Evolutionary conservation across 2,113 vertebrate genomes (phyloP), one percentile per base, ranked within the genome.

Genomic region (Vidua chalybeata): DNA sequence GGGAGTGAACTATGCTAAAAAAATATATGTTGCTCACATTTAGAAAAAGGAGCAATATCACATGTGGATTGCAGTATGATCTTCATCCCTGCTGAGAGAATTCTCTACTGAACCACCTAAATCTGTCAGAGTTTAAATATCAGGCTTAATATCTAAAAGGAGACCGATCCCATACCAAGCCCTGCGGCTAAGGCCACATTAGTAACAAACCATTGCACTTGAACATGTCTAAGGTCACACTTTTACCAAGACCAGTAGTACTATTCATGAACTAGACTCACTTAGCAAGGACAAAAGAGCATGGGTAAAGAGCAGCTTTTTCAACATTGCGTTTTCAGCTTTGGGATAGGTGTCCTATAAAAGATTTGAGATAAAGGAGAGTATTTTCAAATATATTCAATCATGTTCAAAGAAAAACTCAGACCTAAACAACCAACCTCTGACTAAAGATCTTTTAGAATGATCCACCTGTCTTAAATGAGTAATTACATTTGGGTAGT

Each of bases 131-230:
- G 71, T 96, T 87, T 94, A 96, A 93, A 64, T 94, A 95, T 91
- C 78, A 92, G 67, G 89, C 67, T 96, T 87, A 74, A 94, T 78
- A 80, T 91, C 86, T 84, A 66, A 85, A 87, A 83, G 46, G 71
- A 96, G 93, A 93, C 89, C 84, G 67, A 94, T 95, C 68, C 71
- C 43, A 9, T 55, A 58, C 75, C 59, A 62, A 85, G 67, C 91
- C 94, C 87, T 77, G 90, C 79, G 94, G 94, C 92, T 62, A 80
- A 90, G n/a, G 85, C 66, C 78, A 69, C 69, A 91, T 96, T 97
- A 96, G 63, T 94, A 76, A 94, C 91, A 87, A 95, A 95, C 87
- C 95, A 95, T 93, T 96, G 94, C 92, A 94, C 67, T 90, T 66
- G 67, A 94, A 86, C 54, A 69, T 90, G 91, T 94, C 88, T 93